Base-by-base conservation (phyloP, 2,797 vertebrate genomes). In the Falco cherrug region DNA sequence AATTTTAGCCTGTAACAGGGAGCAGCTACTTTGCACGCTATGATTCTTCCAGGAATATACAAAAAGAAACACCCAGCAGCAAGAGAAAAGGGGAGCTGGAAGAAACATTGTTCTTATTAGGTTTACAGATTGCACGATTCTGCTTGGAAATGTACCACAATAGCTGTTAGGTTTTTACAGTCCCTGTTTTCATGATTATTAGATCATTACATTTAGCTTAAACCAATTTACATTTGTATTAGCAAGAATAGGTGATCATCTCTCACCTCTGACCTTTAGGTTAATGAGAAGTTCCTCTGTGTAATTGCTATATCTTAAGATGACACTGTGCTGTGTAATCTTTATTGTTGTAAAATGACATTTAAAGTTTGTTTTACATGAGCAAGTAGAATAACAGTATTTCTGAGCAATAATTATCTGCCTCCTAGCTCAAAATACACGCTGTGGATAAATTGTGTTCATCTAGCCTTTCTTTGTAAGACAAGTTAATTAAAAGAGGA, bases 361-460 rank as follows among this genome's bases (percentile, higher is more conserved):
- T 97, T 98, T 97, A 97, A 98, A 97, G 94, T 98, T 98, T 97
- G 95, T 98, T 98, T 98, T 98, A 98, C 96, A 96, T 94, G 95
- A 97, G 82, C 91, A 97, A 98, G 95, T 97, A 95, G 88, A 97
- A 95, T 91, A 97, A 96, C 85, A 92, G 96, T 95, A 96, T 96
- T 98, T 98, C 91, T 95, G 86, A 97, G 83, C 92, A 97, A 98
- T 97, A 98, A 98, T 98, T 97, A 97, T 97, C 93, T 97, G 79
- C 93, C 94, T 97, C 79, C 92, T 96, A 96, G 97, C 86, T 95
- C 92, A 97, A 98, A 97, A 98, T 93, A 79, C 90, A 97, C 14
- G 76, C 93, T 96, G 86, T 81, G 90, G 93, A 97, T 97, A 98
- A 97, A 97, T 95, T 97, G 87, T 96, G 63, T 95, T 98, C 94